These are phyloP conservation scores for Rhadina sibilatrix DNA, from an alignment of 2,113 vertebrate genomes.

Conservation along the genomic window DNA sequence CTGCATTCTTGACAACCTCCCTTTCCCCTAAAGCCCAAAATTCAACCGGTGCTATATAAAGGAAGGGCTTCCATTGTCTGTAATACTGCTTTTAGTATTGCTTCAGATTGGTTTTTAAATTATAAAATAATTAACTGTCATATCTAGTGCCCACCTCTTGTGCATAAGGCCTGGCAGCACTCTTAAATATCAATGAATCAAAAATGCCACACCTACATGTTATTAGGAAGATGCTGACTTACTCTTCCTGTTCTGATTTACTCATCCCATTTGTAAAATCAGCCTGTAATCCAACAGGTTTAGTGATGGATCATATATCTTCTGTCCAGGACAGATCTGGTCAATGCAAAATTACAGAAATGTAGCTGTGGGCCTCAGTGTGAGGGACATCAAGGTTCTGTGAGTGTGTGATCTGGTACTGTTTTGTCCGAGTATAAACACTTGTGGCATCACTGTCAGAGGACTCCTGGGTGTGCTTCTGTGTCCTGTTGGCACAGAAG, in stretches of 20 bases:
- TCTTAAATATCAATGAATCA: background rate
- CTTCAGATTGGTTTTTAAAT: too few species aligned
- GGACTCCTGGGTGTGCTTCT: background rate
- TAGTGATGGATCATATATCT: background rate
- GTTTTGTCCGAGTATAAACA: accelerated
- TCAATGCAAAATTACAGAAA: background rate
- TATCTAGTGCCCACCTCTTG: background rate
- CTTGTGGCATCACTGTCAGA: accelerated
- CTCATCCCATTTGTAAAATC: background rate
- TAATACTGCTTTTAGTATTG: too few species aligned
- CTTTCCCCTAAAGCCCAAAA: too few species aligned
- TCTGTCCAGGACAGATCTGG: background rate
- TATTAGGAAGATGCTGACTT: background rate
- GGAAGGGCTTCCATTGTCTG: too few species aligned
- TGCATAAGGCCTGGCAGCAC: background rate
- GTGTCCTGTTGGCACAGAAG: background rate
- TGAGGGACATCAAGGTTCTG: background rate
- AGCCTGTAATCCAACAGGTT: background rate
- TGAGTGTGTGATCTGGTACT: background rate
- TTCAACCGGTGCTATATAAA: too few species aligned
- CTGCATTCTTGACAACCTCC: too few species aligned
- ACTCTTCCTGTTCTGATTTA: background rate
- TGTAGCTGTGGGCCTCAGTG: background rate
- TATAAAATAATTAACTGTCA: too few species aligned
- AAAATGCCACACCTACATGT: background rate